A percentile compares a stretch with the other conserved stretches of the same genome.
phyloP scores from a whole-genome alignment of 2,113 vertebrate genomes.

The Reinhardtius hippoglossoides region DNA sequence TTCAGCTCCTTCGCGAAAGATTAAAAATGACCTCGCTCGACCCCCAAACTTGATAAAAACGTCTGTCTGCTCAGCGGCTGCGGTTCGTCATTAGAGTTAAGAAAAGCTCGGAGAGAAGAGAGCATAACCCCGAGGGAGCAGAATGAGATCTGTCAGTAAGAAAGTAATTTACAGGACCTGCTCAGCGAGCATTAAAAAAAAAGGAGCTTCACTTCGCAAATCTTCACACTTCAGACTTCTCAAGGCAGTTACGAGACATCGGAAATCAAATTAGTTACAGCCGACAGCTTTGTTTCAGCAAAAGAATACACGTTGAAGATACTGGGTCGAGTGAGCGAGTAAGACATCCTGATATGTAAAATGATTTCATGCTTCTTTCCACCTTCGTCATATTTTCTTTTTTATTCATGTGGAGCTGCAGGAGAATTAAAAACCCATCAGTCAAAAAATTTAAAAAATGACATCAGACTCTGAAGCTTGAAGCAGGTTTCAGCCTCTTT shows the following conservation, averaged over 20 bases:
- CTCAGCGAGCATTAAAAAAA: constrained; percentile 38
- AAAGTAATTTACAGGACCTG: constrained; percentile 69
- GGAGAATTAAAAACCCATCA: neutral
- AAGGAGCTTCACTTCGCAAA: constrained; percentile 46
- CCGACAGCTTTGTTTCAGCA: constrained; percentile 69
- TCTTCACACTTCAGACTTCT: constrained; percentile 65
- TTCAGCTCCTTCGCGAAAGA: neutral
- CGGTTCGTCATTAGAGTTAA: constrained; percentile 57
- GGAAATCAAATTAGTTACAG: constrained; percentile 72
- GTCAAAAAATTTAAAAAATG: neutral
- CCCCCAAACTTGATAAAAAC: constrained; percentile 33
- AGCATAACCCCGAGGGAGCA: constrained; percentile 57
- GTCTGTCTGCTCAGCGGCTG: constrained; percentile 39
- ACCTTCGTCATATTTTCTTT: neutral
- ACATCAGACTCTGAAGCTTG: no score
- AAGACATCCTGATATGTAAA: constrained; percentile 20
- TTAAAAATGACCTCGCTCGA: constrained; percentile 28
- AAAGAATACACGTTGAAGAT: constrained; percentile 51
- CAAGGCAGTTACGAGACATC: constrained; percentile 54
- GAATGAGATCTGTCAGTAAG: constrained; percentile 60
- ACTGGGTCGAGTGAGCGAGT: constrained; percentile 19
- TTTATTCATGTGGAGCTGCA: neutral
- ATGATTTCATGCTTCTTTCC: constrained; percentile 41
- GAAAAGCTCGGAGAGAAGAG: constrained; percentile 54
- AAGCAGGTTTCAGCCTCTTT: no score